phyloP scores from a whole-genome alignment of 2,113 vertebrate genomes.

The Nycticebus coucang region DNA sequence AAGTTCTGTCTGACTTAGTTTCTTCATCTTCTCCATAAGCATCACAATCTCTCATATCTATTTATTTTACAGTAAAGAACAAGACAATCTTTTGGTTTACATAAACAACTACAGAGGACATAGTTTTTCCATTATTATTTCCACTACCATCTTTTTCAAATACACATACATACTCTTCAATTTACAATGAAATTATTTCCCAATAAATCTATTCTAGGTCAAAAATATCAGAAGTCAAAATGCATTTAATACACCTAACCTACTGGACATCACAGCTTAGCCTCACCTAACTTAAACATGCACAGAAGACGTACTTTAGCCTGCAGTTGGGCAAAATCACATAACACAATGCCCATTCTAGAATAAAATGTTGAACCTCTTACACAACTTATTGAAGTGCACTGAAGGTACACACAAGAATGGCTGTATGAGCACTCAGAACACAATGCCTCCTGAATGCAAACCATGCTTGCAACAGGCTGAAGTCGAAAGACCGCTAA shows the following conservation, averaged over 20 bases:
- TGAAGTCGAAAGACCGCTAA: no score
- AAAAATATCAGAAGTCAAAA: neutral
- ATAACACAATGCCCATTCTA: neutral
- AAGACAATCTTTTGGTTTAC: neutral
- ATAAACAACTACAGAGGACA: neutral
- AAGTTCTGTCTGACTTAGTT: slow-evolving; percentile 6
- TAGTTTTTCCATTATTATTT: neutral
- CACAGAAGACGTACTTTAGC: neutral
- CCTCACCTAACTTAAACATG: neutral
- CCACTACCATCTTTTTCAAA: neutral
- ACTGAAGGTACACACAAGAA: neutral
- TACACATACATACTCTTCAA: neutral
- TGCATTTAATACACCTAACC: neutral
- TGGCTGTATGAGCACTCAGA: neutral
- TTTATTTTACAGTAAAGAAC: neutral
- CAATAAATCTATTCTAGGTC: neutral
- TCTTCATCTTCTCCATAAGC: neutral
- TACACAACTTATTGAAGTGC: neutral
- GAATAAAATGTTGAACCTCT: neutral
- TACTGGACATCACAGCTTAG: neutral
- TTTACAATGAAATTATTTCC: neutral
- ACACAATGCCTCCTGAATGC: neutral
- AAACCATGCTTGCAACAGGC: neutral
- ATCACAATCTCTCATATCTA: neutral
- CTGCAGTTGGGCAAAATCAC: neutral